Evolutionary conservation across 2,888 invertebrate species (phyloP), one percentile per base, ranked within the genome.

Genomic region (Kuschelorhynchus macadamiae): DNA sequence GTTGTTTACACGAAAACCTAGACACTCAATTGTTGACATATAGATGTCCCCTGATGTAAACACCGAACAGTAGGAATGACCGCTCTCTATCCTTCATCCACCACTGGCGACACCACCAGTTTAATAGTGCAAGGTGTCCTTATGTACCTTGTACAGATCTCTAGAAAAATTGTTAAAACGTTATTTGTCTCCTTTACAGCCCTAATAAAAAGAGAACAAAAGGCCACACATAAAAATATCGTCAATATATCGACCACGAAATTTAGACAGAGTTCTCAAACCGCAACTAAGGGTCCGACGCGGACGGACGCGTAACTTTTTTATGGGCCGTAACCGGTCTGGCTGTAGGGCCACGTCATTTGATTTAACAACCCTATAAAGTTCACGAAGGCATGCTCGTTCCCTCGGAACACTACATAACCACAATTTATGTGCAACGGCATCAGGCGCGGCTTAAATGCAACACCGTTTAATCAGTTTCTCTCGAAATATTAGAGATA

Each of bases 311-410:
- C 25, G 63, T 52, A 44, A 21, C 55, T 44, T 47, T 66, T 66
- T 66, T 66, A 66, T 66, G 59, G 53, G 73, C 72, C 71, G 70
- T 73, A 70, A 71, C 71, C 59, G 64, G 52, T 55, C 49, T 64
- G 59, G 59, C 42, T 30, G 49, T 67, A 72, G 64, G 70, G 73
- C 71, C 71, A 62, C 71, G 49, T 71, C 72, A 65, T 72, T 68
- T 71, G 70, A 71, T 72, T 72, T 71, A 72, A 71, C 71, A 32
- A 59, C 60, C 62, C 63, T 67, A 69, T 72, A 71, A 71, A 71
- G 59, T 62, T 67, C 57, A 61, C 41, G 67, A 61, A 56, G 52
- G 60, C 57, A 33, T 56, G 67, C 47, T 67, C 55, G 46, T 30
- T 65, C 57, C 55, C 59, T 53, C 20, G 57, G 55, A 62, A 25